Evolutionary conservation across 2,888 invertebrate genomes (phyloP).

Genomic region (Dexiosoma caninum): DNA sequence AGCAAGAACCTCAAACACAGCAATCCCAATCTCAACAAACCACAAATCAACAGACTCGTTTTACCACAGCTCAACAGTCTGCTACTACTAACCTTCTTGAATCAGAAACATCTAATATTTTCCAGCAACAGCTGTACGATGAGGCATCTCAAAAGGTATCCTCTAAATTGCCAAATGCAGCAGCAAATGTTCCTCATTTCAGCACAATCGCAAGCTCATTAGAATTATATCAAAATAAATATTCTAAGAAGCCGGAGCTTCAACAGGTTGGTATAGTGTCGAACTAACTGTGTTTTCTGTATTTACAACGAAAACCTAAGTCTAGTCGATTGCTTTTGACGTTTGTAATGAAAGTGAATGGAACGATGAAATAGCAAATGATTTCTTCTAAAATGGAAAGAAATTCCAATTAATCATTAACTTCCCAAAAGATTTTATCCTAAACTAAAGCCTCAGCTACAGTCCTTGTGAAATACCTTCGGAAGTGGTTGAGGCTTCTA

Average conservation of each 20-base stretch:
- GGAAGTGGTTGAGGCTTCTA: slow-evolving; percentile 35
- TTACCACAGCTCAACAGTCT: slow-evolving; percentile 64
- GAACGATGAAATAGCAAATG: slow-evolving; percentile 53
- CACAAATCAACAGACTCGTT: slow-evolving; percentile 66
- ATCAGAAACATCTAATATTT: slow-evolving; percentile 73
- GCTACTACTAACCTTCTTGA: slow-evolving; percentile 66
- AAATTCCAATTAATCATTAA: slow-evolving; percentile 18
- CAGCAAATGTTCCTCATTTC: slow-evolving; percentile 73
- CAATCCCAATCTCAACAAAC: slow-evolving; percentile 67
- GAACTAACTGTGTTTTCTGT: slow-evolving; percentile 55
- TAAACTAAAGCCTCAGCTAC: slow-evolving; percentile 41
- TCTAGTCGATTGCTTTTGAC: slow-evolving; percentile 35
- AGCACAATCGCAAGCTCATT: slow-evolving; percentile 75
- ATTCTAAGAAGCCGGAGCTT: slow-evolving; percentile 76
- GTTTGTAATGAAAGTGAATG: slow-evolving; percentile 29
- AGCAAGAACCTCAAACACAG: slow-evolving; percentile 66
- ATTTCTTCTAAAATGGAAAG: slow-evolving; percentile 39
- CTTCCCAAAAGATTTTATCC: not conserved
- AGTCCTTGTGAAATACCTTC: not conserved
- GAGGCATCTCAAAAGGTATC: slow-evolving; percentile 66
- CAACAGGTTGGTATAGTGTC: slow-evolving; percentile 72
- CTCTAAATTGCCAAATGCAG: slow-evolving; percentile 69
- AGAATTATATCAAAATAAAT: slow-evolving; percentile 77
- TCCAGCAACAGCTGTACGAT: slow-evolving; percentile 75
- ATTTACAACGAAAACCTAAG: slow-evolving; percentile 42